A percentile compares a stretch with the other conserved stretches of the same genome.
Evolutionary conservation across 2,888 invertebrate species (phyloP).

Genomic region (Macrosiphum euphorbiae): DNA sequence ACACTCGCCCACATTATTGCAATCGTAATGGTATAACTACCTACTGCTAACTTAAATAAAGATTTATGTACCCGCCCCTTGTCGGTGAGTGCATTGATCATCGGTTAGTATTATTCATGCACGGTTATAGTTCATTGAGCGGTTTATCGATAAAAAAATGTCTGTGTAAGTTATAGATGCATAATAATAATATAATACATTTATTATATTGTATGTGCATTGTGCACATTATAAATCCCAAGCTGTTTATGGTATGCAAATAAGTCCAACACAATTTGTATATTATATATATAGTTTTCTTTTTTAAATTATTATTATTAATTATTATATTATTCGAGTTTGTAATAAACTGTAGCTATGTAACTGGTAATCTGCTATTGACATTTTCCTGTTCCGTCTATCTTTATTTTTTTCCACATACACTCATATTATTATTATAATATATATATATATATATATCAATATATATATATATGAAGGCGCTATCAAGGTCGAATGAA

Average conservation of each 20-base stretch:
- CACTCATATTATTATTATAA: neutral
- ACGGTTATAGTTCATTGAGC: neutral
- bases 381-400: conserved; percentile 48
- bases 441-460: too few relatives aligned
- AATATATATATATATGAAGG: neutral
- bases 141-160: neutral
- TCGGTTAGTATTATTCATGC: neutral
- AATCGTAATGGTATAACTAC: too few relatives aligned
- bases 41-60: neutral
- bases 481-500: neutral
- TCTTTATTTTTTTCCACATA: conserved; percentile 14
- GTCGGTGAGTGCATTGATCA: neutral
- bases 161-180: neutral
- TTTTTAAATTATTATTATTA: neutral
- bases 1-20: too few relatives aligned
- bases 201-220: neutral
- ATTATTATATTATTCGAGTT: conserved; percentile 32
- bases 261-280: neutral
- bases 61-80: neutral
- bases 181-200: neutral
- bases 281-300: too few relatives aligned
- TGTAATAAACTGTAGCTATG: neutral
- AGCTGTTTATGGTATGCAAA: neutral
- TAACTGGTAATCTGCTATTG: conserved; percentile 19
- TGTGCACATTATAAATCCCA: neutral